phyloP scores from a whole-genome alignment of 2,797 vertebrate genomes.

The Siniperca undulata region DNA sequence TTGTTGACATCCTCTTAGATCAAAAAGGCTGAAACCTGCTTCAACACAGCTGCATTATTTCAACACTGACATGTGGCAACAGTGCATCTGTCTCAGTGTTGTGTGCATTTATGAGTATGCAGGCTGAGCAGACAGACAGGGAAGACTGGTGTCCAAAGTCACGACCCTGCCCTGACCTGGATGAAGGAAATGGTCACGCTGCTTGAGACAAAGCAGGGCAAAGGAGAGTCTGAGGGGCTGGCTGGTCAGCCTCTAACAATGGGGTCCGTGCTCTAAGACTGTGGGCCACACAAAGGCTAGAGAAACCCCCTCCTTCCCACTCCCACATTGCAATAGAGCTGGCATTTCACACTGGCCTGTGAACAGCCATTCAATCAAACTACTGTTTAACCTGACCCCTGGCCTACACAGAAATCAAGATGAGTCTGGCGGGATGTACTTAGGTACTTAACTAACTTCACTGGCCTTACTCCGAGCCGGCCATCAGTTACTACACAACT shows the following conservation, averaged over 20 bases:
- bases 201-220: constrained; percentile 87
- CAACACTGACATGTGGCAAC: constrained; percentile 24
- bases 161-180: constrained; percentile 89
- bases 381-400: constrained; percentile 88
- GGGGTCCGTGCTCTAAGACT: constrained; percentile 81
- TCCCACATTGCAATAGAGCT: constrained; percentile 86
- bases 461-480: constrained; percentile 33
- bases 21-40: neutral
- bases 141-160: constrained; percentile 86
- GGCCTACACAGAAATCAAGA: constrained; percentile 81
- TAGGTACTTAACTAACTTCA: constrained; percentile 56
- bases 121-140: constrained; percentile 75
- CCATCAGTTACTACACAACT: constrained; percentile 13
- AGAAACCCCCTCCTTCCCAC: constrained; percentile 76
- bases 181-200: constrained; percentile 87
- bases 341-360: constrained; percentile 89
- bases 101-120: constrained; percentile 69
- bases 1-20: neutral
- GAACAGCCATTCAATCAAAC: constrained; percentile 89
- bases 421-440: constrained; percentile 75
- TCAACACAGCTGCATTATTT: neutral
- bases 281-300: constrained; percentile 85
- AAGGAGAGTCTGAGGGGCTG: constrained; percentile 87
- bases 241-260: constrained; percentile 84
- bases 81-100: constrained; percentile 47